phyloP scores from a whole-genome alignment of 1,140 invertebrate genomes.

The Bombus difficillimus region DNA sequence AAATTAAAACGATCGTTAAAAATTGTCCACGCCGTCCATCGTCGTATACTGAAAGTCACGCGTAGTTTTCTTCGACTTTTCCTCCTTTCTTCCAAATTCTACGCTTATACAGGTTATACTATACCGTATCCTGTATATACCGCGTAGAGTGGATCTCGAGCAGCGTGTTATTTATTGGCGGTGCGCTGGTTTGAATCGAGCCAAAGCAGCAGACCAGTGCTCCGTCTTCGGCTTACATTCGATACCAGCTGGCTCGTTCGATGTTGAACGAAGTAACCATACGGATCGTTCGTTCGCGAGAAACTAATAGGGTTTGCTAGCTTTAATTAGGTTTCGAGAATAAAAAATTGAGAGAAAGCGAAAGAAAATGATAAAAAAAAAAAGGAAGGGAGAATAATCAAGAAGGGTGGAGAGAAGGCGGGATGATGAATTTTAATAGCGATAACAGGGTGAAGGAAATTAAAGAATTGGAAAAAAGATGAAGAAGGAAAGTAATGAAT shows the following conservation, averaged over 20 bases:
- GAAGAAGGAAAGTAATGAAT: neutral
- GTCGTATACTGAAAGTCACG: neutral
- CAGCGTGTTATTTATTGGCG: slow-evolving; percentile 74
- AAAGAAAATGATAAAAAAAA: neutral
- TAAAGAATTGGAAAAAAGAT: neutral
- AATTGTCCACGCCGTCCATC: neutral
- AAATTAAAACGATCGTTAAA: no score
- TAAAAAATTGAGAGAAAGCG: neutral
- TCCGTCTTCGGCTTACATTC: slow-evolving; percentile 47
- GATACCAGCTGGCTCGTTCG: slow-evolving; percentile 33
- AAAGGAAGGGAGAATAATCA: neutral
- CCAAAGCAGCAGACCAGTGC: slow-evolving; percentile 40
- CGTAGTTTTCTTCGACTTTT: neutral
- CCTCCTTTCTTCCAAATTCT: neutral
- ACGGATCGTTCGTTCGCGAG: neutral
- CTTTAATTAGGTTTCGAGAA: slow-evolving; percentile 18
- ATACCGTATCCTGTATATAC: slow-evolving; percentile 48
- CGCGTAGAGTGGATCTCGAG: slow-evolving; percentile 72
- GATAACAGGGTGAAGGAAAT: neutral
- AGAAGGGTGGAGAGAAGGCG: neutral
- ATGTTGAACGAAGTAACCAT: neutral
- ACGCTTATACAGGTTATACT: slow-evolving; percentile 41
- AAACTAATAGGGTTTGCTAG: neutral
- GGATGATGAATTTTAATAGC: neutral
- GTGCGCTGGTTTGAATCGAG: slow-evolving; percentile 63